A percentile compares a stretch with the other conserved stretches of the same genome.
phyloP scores from a whole-genome alignment of 2,797 vertebrate genomes.

The Micropoecilia bifurca region DNA sequence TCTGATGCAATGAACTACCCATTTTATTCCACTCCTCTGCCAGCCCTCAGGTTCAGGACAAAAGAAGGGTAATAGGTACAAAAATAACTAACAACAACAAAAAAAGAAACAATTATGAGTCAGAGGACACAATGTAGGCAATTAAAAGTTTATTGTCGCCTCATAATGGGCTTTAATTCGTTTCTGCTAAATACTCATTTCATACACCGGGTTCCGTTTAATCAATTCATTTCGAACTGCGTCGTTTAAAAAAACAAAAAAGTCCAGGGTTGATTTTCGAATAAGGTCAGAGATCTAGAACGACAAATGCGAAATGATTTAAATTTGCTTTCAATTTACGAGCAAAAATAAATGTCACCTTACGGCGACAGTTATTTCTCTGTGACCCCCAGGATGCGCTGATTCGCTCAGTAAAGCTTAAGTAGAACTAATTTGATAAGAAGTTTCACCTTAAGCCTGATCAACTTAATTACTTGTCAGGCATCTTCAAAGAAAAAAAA shows the following conservation, averaged over 20 bases:
- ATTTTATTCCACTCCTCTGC: slow-evolving; percentile 69
- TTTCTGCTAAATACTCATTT: slow-evolving; percentile 17
- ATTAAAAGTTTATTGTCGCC: slow-evolving; percentile 19
- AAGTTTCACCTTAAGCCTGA: not conserved
- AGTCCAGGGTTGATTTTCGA: not conserved
- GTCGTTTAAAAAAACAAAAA: not conserved
- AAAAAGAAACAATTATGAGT: slow-evolving; percentile 30
- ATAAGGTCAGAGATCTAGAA: not conserved
- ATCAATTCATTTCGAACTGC: slow-evolving; percentile 18
- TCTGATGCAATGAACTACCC: slow-evolving; percentile 70
- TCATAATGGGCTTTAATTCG: slow-evolving; percentile 10
- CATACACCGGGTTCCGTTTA: slow-evolving; percentile 11
- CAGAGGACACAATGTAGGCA: slow-evolving; percentile 30
- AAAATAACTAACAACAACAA: slow-evolving; percentile 3
- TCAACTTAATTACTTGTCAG: not conserved
- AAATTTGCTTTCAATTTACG: not conserved
- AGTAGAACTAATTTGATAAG: not conserved
- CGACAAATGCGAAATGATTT: not conserved
- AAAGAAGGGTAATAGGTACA: slow-evolving; percentile 43
- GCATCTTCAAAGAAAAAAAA: not conserved
- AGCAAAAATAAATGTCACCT: slow-evolving; percentile 1
- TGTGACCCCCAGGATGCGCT: not conserved
- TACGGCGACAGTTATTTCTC: not conserved
- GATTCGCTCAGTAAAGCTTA: not conserved
- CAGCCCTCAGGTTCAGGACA: slow-evolving; percentile 49